These are phyloP conservation scores for Calyptomena viridis DNA, from an alignment of 2,113 vertebrate genomes.

Conservation along the genomic window DNA sequence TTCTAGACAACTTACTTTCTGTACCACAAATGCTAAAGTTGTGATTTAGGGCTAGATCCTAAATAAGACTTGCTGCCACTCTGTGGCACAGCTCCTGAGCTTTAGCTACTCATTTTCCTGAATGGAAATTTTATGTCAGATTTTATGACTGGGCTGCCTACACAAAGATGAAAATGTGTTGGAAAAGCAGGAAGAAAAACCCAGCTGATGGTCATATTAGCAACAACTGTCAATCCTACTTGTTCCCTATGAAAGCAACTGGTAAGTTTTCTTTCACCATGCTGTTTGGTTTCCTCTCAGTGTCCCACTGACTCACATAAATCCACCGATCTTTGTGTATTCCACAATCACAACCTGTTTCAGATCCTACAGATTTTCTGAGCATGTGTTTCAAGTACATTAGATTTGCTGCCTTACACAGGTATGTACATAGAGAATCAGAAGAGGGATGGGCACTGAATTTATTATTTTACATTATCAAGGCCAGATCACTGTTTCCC, in stretches of 20 bases:
- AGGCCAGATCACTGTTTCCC: not conserved
- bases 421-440: accelerated
- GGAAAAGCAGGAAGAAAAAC: not conserved
- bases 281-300: not conserved
- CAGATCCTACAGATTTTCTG: not conserved
- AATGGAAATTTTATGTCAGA: not conserved
- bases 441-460: not conserved
- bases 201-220: not conserved
- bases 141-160: not conserved
- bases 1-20: not conserved
- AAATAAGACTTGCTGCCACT: not conserved
- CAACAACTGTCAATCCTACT: not conserved
- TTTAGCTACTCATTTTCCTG: not conserved
- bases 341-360: not conserved
- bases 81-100: not conserved
- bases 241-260: not conserved
- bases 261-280: not conserved
- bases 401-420: not conserved
- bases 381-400: not conserved
- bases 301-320: not conserved
- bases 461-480: not conserved
- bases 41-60: not conserved
- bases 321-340: not conserved
- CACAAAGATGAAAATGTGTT: not conserved
- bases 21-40: not conserved